A percentile compares a stretch with the other conserved stretches of the same genome.
phyloP scores from a whole-genome alignment of 2,113 vertebrate genomes.

The Pimephales promelas region DNA sequence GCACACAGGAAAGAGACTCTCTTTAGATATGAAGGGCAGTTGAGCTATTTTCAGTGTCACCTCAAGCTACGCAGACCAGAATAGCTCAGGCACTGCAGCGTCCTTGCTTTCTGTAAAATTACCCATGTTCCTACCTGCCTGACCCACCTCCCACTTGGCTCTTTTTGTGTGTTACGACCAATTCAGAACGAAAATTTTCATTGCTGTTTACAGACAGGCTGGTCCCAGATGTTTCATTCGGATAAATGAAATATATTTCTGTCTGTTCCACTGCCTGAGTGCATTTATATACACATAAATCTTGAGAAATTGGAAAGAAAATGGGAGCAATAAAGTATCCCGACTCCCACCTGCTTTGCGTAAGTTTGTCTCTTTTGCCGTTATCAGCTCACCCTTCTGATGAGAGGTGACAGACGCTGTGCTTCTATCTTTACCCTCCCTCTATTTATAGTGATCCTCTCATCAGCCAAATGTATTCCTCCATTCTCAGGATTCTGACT shows the following conservation, averaged over 20 bases:
- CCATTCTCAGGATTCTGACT: constrained; percentile 28
- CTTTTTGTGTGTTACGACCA: constrained; percentile 35
- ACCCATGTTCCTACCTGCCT: constrained; percentile 50
- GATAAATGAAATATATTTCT: constrained; percentile 22
- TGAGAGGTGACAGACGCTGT: constrained; percentile 26
- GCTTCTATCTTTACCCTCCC: constrained; percentile 18
- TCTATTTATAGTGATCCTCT: constrained; percentile 44
- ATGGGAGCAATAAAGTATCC: neutral
- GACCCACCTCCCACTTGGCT: constrained; percentile 32
- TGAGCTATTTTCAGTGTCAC: constrained; percentile 56
- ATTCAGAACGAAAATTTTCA: neutral
- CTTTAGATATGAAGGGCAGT: constrained; percentile 34
- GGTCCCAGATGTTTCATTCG: constrained; percentile 22
- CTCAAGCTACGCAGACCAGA: constrained; percentile 51
- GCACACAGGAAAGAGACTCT: constrained; percentile 35
- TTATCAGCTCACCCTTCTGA: constrained; percentile 28
- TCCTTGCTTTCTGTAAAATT: constrained; percentile 47
- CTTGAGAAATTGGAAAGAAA: constrained; percentile 1
- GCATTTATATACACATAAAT: constrained; percentile 15
- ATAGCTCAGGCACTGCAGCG: constrained; percentile 47
- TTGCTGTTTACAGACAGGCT: neutral
- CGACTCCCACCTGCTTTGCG: constrained; percentile 20
- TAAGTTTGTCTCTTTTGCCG: constrained; percentile 11
- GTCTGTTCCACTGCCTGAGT: neutral
- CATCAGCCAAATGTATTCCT: constrained; percentile 44